Evolutionary conservation across 2,113 vertebrate species (phyloP), one percentile per base, ranked within the genome.

Genomic region (Sebastes schlegelii): DNA sequence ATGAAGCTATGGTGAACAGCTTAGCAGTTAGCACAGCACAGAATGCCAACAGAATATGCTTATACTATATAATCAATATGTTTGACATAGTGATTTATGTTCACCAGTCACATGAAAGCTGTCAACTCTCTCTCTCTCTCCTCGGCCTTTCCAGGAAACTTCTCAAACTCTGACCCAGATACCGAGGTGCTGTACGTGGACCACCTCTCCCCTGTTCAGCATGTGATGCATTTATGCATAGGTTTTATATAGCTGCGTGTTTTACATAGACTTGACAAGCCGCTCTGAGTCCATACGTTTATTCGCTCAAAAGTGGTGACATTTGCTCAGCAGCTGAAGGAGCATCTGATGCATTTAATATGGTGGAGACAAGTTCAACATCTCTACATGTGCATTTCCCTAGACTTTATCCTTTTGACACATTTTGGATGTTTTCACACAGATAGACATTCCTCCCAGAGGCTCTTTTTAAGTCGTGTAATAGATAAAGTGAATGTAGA

Each of bases 171-270:
- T 84, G 68, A 77, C 57, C 76, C 8, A 63, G 54, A 83, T 70
- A 72, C 74, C 17, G 42, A 40, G 14, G 57, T 43, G 55, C 51
- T 46, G 26, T 23, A 69, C 11, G 14, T 6, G 23, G 64, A 45
- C 46, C 21, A 8, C 84, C 87, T 61, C 74, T 48, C 74, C 72
- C 81, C 64, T 42, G 68, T 55, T 74, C 65, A 82, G 67, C 69
- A 84, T 82, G 78, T 83, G 66, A 85, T 80, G 61, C 76, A 83
- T 81, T 78, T 71, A 80, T 65, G 75, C 40, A 58, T 61, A 57
- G 80, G 82, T 90, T 92, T 92, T 82, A 88, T 88, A 91, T 85
- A 88, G 89, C 82, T 64, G 49, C 87, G 80, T 91, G 73, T 92
- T 81, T 86, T 16, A 82, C 76, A 86, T 87, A 34, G 63, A 54